phyloP scores from a whole-genome alignment of 2,888 invertebrate genomes.

The Rutpela maculata region DNA sequence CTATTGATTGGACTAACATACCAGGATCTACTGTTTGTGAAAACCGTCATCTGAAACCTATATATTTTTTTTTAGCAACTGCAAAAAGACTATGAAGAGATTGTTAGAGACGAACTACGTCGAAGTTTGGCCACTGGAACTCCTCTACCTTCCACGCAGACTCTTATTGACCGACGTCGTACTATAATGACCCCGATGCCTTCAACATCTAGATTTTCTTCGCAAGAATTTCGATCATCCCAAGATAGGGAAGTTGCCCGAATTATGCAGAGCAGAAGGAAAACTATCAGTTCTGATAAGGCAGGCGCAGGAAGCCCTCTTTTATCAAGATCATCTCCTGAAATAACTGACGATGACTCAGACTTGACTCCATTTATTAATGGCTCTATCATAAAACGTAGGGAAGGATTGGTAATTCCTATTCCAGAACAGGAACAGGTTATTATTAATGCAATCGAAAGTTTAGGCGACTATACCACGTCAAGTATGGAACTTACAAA shows the following conservation, averaged over 20 bases:
- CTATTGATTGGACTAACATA: too few species aligned
- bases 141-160: constrained; percentile 57
- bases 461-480: background rate
- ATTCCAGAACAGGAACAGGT: background rate
- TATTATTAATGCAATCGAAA: background rate
- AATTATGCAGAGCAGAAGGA: constrained; percentile 34
- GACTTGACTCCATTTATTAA: constrained; percentile 52
- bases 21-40: too few species aligned
- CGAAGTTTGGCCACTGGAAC: constrained; percentile 56
- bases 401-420: background rate
- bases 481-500: constrained; percentile 25
- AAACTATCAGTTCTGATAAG: background rate
- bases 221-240: constrained; percentile 35
- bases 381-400: constrained; percentile 34
- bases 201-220: background rate
- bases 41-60: too few species aligned
- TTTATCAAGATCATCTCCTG: constrained; percentile 39
- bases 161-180: constrained; percentile 56
- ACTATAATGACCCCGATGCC: constrained; percentile 49
- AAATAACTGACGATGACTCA: constrained; percentile 55
- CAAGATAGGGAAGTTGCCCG: constrained; percentile 46
- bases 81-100: constrained; percentile 69
- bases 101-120: constrained; percentile 67
- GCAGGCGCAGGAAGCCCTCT: background rate
- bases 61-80: constrained; percentile 64